phyloP scores from a whole-genome alignment of 2,113 vertebrate genomes.

The Neolamprologus caudopunctatus region DNA sequence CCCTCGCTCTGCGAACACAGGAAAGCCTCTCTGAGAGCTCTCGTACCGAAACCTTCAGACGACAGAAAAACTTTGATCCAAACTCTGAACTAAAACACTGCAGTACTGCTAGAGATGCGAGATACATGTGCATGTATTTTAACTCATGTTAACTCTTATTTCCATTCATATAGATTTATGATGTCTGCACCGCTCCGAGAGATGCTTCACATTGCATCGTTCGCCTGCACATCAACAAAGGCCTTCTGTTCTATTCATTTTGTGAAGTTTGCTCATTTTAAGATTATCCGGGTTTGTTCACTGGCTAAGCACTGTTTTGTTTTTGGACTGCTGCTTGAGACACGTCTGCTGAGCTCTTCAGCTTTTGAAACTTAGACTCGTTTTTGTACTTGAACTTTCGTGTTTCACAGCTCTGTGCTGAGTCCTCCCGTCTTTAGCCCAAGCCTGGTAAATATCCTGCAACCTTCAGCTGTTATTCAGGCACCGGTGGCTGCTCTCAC shows the following conservation, averaged over 20 bases:
- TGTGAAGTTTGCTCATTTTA: background rate
- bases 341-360: background rate
- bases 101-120: background rate
- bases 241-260: background rate
- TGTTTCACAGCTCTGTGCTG: background rate
- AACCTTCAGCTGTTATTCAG: background rate
- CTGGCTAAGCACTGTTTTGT: background rate
- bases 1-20: rapidly evolving
- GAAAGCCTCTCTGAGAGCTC: rapidly evolving
- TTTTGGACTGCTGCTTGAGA: background rate
- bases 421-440: background rate
- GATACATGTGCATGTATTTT: background rate
- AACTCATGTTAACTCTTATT: background rate
- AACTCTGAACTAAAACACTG: background rate
- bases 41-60: rapidly evolving
- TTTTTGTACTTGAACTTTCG: background rate
- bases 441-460: background rate
- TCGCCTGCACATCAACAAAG: background rate
- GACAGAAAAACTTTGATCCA: background rate
- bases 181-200: rapidly evolving
- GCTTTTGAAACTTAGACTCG: background rate
- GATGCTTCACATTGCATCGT: background rate
- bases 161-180: background rate
- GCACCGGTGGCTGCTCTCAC: background rate
- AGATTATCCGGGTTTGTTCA: background rate